Percentiles rank a stretch among this genome's conserved stretches.
Evolutionary conservation across 1,140 invertebrate species (phyloP).

Genomic region (Stegodyphus mimosarum): DNA sequence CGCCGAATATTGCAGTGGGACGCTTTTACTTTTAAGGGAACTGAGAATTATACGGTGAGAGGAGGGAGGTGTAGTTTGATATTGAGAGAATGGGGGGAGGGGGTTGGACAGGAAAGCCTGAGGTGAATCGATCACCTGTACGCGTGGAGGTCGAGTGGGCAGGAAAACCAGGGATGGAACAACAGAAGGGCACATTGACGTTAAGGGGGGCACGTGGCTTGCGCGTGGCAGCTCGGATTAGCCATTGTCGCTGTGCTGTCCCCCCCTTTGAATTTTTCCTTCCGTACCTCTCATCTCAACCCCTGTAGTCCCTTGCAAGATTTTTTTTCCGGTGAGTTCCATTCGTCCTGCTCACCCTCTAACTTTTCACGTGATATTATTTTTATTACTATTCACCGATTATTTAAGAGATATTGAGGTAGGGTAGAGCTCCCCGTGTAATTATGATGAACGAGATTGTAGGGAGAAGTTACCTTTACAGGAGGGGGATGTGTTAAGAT

Average conservation of each 20-base stretch:
- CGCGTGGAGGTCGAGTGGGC: conserved; percentile 33
- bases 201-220: conserved; percentile 31
- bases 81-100: conserved; percentile 4
- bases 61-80: background rate
- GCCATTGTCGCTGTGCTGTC: conserved; percentile 31
- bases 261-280: conserved; percentile 20
- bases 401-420: conserved; percentile 43
- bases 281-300: conserved; percentile 18
- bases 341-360: background rate
- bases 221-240: conserved; percentile 43
- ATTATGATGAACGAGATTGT: conserved; percentile 47
- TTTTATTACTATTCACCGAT: conserved; percentile 46
- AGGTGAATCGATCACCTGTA: conserved; percentile 58
- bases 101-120: background rate
- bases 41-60: no score
- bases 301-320: background rate
- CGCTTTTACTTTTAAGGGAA: no score
- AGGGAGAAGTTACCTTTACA: background rate
- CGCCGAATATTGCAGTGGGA: no score
- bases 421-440: background rate
- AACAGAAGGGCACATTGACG: conserved; percentile 43
- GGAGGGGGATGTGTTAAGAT: background rate
- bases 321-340: background rate
- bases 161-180: conserved; percentile 16
- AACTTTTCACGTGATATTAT: conserved; percentile 24